A percentile compares a stretch with the other conserved stretches of the same genome.
phyloP scores from a whole-genome alignment of 1,140 invertebrate genomes.

The Drosophila nebulosa region DNA sequence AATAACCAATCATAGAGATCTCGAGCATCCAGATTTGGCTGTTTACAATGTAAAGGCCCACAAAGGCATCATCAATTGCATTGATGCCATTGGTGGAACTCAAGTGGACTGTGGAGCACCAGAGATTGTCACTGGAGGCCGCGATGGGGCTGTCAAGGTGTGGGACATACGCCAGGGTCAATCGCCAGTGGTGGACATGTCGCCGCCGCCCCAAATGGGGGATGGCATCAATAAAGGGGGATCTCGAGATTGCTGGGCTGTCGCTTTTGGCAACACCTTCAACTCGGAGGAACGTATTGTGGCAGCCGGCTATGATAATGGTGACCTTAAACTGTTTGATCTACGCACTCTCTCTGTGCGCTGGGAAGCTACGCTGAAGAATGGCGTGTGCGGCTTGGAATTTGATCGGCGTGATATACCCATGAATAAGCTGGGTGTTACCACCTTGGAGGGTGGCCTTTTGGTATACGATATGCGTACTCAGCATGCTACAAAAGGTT shows the following conservation, averaged over 20 bases:
- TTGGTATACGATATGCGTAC: slow-evolving; percentile 94
- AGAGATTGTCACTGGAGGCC: slow-evolving; percentile 95
- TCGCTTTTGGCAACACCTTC: slow-evolving; percentile 93
- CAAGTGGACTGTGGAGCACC: slow-evolving; percentile 92
- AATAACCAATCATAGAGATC: slow-evolving; percentile 85
- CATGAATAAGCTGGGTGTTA: slow-evolving; percentile 97
- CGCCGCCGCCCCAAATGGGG: slow-evolving; percentile 85
- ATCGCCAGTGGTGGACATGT: slow-evolving; percentile 93
- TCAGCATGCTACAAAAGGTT: slow-evolving; percentile 93
- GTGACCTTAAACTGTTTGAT: slow-evolving; percentile 97
- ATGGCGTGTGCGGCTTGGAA: slow-evolving; percentile 94
- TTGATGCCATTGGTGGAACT: slow-evolving; percentile 95
- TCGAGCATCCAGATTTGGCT: slow-evolving; percentile 87
- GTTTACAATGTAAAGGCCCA: slow-evolving; percentile 93
- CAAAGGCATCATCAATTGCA: slow-evolving; percentile 93
- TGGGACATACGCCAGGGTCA: slow-evolving; percentile 96
- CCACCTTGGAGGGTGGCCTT: slow-evolving; percentile 96
- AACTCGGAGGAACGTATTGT: slow-evolving; percentile 92
- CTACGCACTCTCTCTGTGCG: slow-evolving; percentile 90
- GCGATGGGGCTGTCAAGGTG: slow-evolving; percentile 96
- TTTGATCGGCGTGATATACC: slow-evolving; percentile 96
- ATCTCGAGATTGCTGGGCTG: slow-evolving; percentile 90
- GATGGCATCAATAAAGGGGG: slow-evolving; percentile 83
- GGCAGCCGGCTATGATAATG: slow-evolving; percentile 97
- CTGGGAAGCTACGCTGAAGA: slow-evolving; percentile 96